These are phyloP conservation scores for Rhagonycha fulva DNA, from an alignment of 2,888 invertebrate species.

Conservation along the genomic window DNA sequence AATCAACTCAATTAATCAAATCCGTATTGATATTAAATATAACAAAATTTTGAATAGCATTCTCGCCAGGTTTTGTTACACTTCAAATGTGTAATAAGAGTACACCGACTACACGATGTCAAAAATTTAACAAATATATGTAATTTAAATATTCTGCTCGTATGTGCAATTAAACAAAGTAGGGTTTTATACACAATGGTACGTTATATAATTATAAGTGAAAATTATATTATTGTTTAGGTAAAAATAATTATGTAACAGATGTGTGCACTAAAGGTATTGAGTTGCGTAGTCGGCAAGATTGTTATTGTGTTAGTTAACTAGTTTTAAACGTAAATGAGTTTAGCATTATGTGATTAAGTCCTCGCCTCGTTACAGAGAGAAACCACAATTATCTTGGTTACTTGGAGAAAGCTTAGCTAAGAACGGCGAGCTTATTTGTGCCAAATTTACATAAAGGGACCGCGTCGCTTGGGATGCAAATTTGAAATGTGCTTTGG, in stretches of 20 bases:
- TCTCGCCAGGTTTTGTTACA: not conserved
- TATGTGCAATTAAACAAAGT: not conserved
- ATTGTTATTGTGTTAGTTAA: slow-evolving; percentile 28
- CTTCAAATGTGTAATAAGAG: not conserved
- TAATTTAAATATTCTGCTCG: not conserved
- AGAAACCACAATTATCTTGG: slow-evolving; percentile 31
- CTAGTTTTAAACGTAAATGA: slow-evolving; percentile 30
- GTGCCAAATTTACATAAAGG: slow-evolving; percentile 28
- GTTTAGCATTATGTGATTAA: slow-evolving; percentile 31
- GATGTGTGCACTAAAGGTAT: slow-evolving; percentile 15
- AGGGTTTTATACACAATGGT: not conserved
- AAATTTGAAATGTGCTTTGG: slow-evolving; percentile 24
- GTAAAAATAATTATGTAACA: slow-evolving; percentile 3
- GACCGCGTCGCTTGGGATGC: slow-evolving; percentile 29
- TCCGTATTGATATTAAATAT: no score
- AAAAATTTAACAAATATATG: not conserved
- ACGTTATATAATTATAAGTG: not conserved
- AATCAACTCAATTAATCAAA: no score
- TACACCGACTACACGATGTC: not conserved
- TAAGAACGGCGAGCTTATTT: slow-evolving; percentile 28
- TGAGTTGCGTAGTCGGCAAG: slow-evolving; percentile 20
- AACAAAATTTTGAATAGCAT: not conserved
- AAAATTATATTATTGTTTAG: not conserved
- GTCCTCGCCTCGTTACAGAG: slow-evolving; percentile 29
- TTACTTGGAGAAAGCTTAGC: slow-evolving; percentile 29